Base-by-base conservation (phyloP, 2,888 invertebrate species). In the Stenodera caucasica region DNA sequence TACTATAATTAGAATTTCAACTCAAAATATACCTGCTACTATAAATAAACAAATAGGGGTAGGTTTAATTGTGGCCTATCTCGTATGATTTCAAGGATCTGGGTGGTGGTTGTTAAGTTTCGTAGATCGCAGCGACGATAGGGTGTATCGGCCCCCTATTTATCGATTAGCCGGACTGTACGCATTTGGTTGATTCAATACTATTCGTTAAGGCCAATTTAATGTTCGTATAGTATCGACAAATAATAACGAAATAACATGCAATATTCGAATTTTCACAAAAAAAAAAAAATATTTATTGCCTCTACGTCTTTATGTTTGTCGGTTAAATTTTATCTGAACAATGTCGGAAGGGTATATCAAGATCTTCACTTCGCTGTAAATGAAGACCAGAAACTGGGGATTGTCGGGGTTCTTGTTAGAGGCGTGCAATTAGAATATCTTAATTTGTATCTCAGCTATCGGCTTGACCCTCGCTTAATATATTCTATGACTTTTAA, bases 401-500 rank as follows among this genome's bases (percentile, higher is more conserved):
- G 66, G 68, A 63, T 67, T 63, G 69, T 70, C 69, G 67, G 73
- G 71, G 76, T 76, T 77, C 77, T 76, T 77, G 75, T 74, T 73
- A 71, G 71, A 69, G 72, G 70, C 69, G 68, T 75, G 23, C 12
- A 86, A 86, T 86, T 86, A 86, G 86, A 87, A 87, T 87, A 87
- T 87, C 86, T 87, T 86, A 87, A 87, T 87, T 86, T 85, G 84
- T 85, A 86, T 86, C 86, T 83, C 75, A 73, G 77, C 73, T 77
- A 79, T 79, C 79, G 73, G 78, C 77, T 78, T 80, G 81, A 80
- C 80, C 79, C 79, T 77, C 72, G 68, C 68, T 71, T 78, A 77
- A 78, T 78, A 69, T 77, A 78, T 79, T 78, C 75, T 67, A 73
- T 73, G 73, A 75, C 77, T 75, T 76, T 74, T 75, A 76, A 75